These are phyloP conservation scores for Macroteleia sp. DNA, from an alignment of 2,888 invertebrate species.

Conservation along the genomic window DNA sequence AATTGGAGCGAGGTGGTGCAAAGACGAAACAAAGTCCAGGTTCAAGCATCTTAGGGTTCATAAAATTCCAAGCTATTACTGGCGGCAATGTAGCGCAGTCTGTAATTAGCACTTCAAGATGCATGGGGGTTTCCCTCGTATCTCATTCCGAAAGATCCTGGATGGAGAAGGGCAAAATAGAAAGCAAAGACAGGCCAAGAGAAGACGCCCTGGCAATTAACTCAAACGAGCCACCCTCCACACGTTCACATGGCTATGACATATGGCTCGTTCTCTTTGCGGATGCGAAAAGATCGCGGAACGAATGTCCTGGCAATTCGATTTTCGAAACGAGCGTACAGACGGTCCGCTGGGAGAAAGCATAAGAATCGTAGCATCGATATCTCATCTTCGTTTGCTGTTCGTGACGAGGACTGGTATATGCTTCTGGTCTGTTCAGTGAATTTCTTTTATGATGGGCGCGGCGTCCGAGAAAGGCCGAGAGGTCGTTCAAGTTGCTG, in stretches of 20 bases:
- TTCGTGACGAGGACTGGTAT: constrained; percentile 64
- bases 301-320: constrained; percentile 49
- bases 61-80: constrained; percentile 78
- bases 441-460: constrained; percentile 78
- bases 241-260: constrained; percentile 61
- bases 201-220: constrained; percentile 80
- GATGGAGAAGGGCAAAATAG: constrained; percentile 53
- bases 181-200: constrained; percentile 55
- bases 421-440: constrained; percentile 66
- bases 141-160: constrained; percentile 50
- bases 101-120: constrained; percentile 83
- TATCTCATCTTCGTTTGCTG: constrained; percentile 63
- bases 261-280: constrained; percentile 47
- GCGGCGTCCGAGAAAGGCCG: constrained; percentile 77
- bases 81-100: constrained; percentile 73
- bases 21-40: constrained; percentile 54
- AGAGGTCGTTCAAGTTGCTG: constrained; percentile 77
- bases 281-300: constrained; percentile 66
- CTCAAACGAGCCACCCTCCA: constrained; percentile 72
- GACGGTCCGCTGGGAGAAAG: constrained; percentile 36
- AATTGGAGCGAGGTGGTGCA: constrained; percentile 49
- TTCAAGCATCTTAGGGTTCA: constrained; percentile 67
- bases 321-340: constrained; percentile 46
- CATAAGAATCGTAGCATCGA: constrained; percentile 44
- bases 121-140: constrained; percentile 76